A percentile compares a stretch with the other conserved stretches of the same genome.
Evolutionary conservation across 1,140 invertebrate genomes (phyloP).

Genomic region (Brachionus paranguensis): DNA sequence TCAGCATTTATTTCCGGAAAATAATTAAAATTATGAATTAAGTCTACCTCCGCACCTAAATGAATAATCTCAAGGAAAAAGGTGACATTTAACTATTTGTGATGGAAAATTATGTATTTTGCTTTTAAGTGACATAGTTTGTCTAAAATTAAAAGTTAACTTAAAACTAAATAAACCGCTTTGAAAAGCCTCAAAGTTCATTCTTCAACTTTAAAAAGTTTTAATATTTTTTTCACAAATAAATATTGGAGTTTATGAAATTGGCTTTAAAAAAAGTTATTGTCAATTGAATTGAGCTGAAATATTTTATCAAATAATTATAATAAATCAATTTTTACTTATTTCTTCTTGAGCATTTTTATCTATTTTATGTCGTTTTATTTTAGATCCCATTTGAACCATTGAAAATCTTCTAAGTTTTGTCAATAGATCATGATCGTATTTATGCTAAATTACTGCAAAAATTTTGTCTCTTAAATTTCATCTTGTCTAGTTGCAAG

Average conservation of each 20-base stretch:
- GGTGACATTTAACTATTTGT: background rate
- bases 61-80: background rate
- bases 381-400: background rate
- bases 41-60: background rate
- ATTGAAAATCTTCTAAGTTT: background rate
- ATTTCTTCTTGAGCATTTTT: background rate
- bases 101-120: background rate
- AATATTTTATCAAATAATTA: background rate
- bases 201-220: background rate
- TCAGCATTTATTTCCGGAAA: background rate
- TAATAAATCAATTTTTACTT: background rate
- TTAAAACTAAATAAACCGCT: background rate
- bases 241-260: background rate
- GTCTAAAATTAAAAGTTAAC: background rate
- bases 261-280: background rate
- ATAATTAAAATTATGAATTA: background rate
- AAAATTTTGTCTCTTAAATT: background rate
- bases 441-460: background rate
- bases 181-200: background rate
- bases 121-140: background rate
- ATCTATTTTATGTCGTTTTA: background rate
- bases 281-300: background rate
- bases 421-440: background rate
- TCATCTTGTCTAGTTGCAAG: background rate
- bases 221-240: background rate